Percentiles rank a stretch among this genome's conserved stretches.
Evolutionary conservation across 2,888 invertebrate species (phyloP).

Genomic region (Anticlea derivata): DNA sequence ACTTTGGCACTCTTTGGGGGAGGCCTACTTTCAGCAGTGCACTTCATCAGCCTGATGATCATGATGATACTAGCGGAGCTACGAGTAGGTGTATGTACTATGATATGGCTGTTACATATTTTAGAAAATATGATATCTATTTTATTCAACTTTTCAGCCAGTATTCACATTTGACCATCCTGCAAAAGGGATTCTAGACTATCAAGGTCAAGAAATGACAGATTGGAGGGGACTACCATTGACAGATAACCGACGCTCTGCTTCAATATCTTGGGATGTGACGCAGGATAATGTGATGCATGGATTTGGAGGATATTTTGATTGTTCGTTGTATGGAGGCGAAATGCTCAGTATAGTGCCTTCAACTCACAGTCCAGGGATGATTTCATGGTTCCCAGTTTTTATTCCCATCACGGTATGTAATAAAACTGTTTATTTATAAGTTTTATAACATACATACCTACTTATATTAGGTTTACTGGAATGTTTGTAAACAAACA

Average conservation of each 20-base stretch:
- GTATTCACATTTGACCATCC: conserved; percentile 97
- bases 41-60: no score
- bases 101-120: no score
- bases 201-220: conserved; percentile 86
- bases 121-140: no score
- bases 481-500: no score
- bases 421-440: no score
- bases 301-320: conserved; percentile 98
- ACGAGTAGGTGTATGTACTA: no score
- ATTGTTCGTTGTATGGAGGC: conserved; percentile 92
- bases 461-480: no score
- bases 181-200: conserved; percentile 87
- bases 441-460: no score
- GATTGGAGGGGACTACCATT: conserved; percentile 87
- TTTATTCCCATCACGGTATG: conserved; percentile 93
- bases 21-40: no score
- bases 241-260: conserved; percentile 91
- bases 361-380: conserved; percentile 92
- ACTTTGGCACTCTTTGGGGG: no score
- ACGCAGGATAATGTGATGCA: conserved; percentile 92
- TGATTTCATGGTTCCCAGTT: conserved; percentile 99
- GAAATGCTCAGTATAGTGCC: conserved; percentile 95
- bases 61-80: no score
- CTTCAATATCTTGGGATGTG: conserved; percentile 87
- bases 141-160: conserved; percentile 71